These are phyloP conservation scores for Apoda limacodes DNA, from an alignment of 2,888 invertebrate genomes.

Conservation along the genomic window DNA sequence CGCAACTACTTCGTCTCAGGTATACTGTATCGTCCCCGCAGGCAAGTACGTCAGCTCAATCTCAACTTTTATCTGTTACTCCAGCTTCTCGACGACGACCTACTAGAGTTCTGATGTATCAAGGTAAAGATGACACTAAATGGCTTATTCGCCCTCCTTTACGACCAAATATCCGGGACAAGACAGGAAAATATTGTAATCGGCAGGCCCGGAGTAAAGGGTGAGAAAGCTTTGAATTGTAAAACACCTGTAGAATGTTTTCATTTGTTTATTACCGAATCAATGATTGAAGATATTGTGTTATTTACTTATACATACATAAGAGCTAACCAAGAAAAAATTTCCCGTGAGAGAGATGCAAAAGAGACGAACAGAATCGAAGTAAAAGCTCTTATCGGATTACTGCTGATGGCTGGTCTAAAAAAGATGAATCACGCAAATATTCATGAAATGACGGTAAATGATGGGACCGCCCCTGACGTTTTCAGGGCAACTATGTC, in stretches of 20 bases:
- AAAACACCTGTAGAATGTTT: constrained; percentile 3
- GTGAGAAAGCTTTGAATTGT: background rate
- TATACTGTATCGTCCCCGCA: constrained; percentile 5
- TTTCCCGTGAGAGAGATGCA: background rate
- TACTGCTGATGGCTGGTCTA: constrained; percentile 2
- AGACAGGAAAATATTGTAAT: constrained; percentile 12
- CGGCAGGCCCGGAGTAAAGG: constrained; percentile 7
- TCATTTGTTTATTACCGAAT: constrained; percentile 1
- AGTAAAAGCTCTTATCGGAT: constrained; percentile 2
- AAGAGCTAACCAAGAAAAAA: background rate
- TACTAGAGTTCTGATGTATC: constrained; percentile 13
- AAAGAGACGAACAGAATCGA: background rate
- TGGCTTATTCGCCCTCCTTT: constrained; percentile 8
- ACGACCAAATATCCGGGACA: constrained; percentile 11
- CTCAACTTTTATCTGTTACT: constrained; percentile 10
- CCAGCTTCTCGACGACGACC: constrained; percentile 10
- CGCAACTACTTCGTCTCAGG: constrained; percentile 2
- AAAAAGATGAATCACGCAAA: background rate
- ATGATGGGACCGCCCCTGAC: constrained; percentile 10
- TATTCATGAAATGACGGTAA: constrained; percentile 11
- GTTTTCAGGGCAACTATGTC: constrained; percentile 6
- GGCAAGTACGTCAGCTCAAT: constrained; percentile 11
- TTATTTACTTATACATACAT: constrained; percentile 4
- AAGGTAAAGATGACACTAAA: constrained; percentile 12
- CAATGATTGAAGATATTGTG: background rate